These are phyloP conservation scores for Oreocharis arfaki DNA, from an alignment of 2,113 vertebrate species.

Conservation along the genomic window DNA sequence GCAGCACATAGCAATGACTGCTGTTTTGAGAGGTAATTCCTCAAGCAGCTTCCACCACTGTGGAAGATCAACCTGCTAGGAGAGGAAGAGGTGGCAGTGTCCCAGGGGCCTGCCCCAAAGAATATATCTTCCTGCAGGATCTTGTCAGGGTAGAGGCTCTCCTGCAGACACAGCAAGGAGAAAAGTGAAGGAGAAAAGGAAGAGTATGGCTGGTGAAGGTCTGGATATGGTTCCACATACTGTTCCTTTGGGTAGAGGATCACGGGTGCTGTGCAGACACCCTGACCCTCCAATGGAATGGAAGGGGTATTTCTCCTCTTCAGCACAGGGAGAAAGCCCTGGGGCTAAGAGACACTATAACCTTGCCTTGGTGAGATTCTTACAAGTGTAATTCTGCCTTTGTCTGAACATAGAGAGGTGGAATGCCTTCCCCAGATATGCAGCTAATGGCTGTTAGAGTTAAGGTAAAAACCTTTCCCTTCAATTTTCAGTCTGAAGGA, in stretches of 20 bases:
- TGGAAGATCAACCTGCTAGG: background rate
- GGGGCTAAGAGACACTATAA: background rate
- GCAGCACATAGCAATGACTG: background rate
- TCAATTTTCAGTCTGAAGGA: background rate
- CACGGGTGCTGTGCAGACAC: background rate
- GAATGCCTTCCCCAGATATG: background rate
- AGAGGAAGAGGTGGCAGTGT: background rate
- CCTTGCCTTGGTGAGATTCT: background rate
- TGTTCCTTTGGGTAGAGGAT: background rate
- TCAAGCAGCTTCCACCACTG: background rate
- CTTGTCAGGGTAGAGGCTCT: background rate
- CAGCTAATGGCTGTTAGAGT: background rate
- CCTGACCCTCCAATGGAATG: rapidly evolving
- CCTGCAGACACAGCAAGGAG: background rate
- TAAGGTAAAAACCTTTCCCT: background rate
- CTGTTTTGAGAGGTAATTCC: background rate
- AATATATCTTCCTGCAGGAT: background rate
- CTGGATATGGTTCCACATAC: background rate
- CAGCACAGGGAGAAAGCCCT: background rate
- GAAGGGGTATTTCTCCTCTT: background rate
- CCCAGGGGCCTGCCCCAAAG: background rate
- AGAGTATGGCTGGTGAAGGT: background rate
- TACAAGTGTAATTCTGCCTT: background rate
- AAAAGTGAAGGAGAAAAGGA: background rate
- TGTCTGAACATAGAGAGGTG: background rate